Evolutionary conservation across 2,888 invertebrate species (phyloP), one percentile per base, ranked within the genome.

Genomic region (Cryptocephalus moraei): DNA sequence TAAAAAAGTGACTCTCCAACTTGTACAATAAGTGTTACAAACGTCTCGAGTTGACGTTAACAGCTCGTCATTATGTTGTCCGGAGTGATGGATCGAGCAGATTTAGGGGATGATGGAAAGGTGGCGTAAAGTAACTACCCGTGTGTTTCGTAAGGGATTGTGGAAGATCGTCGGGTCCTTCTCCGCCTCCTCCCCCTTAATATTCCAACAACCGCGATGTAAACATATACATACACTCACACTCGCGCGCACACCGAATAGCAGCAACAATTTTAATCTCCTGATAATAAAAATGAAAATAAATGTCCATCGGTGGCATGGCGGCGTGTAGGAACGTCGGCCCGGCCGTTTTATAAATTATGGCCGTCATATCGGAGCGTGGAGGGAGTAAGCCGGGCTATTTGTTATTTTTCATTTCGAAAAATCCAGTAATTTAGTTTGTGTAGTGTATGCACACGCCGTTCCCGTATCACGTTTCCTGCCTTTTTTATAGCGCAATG

Each of bases 381-480:
- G 64, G 67, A 63, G 66, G 65, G 64, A 63, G 66, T 70, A 70
- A 70, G 70, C 70, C 64, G 62, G 69, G 69, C 69, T 70, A 70
- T 71, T 70, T 71, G 71, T 71, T 71, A 70, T 71, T 71, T 71
- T 71, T 70, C 71, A 70, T 71, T 71, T 70, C 68, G 69, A 68
- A 69, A 71, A 70, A 70, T 71, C 70, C 70, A 67, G 70, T 70
- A 70, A 70, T 70, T 70, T 71, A 71, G 70, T 71, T 70, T 70
- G 68, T 69, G 67, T 68, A 69, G 67, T 66, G 66, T 65, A 63
- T 66, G 63, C 64, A 64, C 62, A 62, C 34, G 60, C 62, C 61
- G 64, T 59, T 65, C 67, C 68, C 70, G 66, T 72, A 72, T 72
- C 72, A 68, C 70, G 70, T 71, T 71, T 71, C 71, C 70, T 71